A percentile compares a stretch with the other conserved stretches of the same genome.
Conservation (phyloP, 37 sponge, comb jelly and placozoan genomes). For the Eunapius fragilis region DNA sequence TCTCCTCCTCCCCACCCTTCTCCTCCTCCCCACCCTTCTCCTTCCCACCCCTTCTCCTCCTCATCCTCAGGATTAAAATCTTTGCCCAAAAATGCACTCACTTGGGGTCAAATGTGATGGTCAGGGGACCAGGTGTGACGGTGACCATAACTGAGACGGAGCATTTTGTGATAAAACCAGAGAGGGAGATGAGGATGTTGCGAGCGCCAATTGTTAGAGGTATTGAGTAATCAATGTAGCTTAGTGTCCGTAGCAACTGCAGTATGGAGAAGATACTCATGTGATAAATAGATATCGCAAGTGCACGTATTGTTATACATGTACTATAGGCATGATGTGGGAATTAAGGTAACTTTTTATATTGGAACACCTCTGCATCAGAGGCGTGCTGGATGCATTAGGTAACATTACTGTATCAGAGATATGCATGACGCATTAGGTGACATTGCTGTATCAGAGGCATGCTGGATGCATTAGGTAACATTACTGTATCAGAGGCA, state of each 20-base stretch:
- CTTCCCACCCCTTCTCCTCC: no score
- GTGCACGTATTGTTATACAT: no score
- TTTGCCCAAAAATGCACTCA: neutral
- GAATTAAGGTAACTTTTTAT: no score
- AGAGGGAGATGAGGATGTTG: conserved; percentile 13
- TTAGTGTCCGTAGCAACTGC: conserved; percentile 42
- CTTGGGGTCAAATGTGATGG: neutral
- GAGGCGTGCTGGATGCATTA: no score
- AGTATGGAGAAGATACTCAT: neutral
- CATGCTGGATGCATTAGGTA: no score
- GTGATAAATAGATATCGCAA: no score
- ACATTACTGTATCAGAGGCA: no score
- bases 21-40: no score
- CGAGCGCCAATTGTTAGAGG: conserved; percentile 20
- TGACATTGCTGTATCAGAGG: no score
- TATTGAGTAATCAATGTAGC: conserved; percentile 24
- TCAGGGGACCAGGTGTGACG: neutral
- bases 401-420: no score
- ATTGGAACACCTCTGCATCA: neutral
- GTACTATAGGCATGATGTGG: no score
- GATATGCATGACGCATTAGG: no score
- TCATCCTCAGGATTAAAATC: neutral
- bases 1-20: neutral
- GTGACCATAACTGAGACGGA: neutral
- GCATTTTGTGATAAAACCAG: neutral